These are phyloP conservation scores for Acrossocheilus fasciatus DNA, from an alignment of 2,797 vertebrate genomes.

Conservation along the genomic window DNA sequence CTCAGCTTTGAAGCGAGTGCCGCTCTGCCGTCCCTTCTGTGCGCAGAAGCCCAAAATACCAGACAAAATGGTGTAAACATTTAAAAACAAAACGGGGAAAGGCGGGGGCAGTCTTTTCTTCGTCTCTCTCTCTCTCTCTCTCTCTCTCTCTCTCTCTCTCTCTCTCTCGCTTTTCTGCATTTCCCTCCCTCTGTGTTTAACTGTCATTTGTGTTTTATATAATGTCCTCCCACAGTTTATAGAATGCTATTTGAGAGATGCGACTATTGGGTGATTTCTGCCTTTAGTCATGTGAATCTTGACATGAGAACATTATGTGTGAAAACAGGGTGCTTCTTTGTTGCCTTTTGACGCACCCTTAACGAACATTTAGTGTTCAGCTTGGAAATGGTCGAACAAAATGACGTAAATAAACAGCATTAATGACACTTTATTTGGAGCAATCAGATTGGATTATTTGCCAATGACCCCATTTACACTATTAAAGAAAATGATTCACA, in stretches of 20 bases:
- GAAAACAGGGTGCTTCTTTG: background rate
- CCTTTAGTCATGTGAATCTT: conserved; percentile 7
- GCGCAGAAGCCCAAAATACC: conserved; percentile 36
- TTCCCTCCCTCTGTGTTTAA: background rate
- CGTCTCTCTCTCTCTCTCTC: conserved; percentile 15
- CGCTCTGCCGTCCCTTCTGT: conserved; percentile 23
- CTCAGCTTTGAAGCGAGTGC: conserved; percentile 37
- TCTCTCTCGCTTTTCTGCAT: conserved; percentile 8
- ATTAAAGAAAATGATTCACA: background rate
- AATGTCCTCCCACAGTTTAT: conserved; percentile 22
- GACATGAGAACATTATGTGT: conserved; percentile 23
- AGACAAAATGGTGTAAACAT: conserved; percentile 43
- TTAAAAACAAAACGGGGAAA: conserved; percentile 25
- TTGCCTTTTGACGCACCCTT: background rate
- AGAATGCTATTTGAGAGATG: conserved; percentile 19
- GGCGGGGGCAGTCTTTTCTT: background rate
- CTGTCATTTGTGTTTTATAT: conserved; percentile 9
- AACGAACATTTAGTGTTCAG: background rate
- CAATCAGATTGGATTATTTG: background rate
- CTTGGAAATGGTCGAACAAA: background rate
- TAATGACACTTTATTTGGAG: background rate
- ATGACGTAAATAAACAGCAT: background rate
- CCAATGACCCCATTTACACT: background rate
- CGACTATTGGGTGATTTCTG: background rate
- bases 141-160: conserved; percentile 2